Base-by-base conservation (phyloP, 2,797 vertebrate genomes). In the Helarctos malayanus region DNA sequence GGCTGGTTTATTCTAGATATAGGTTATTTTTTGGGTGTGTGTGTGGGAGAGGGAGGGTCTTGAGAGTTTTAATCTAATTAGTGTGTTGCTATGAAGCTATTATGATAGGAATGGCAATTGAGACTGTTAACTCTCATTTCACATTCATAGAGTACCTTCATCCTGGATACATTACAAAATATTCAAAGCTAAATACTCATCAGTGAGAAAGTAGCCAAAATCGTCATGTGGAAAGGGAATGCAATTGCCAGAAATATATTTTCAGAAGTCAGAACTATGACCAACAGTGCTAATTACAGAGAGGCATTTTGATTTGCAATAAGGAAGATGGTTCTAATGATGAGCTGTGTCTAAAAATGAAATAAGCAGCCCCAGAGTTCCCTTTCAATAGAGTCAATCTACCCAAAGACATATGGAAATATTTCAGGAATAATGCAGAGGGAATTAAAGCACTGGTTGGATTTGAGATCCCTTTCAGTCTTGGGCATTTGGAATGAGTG, bases 121-220 rank as follows among this genome's bases (percentile, higher is more conserved):
- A 97, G 54, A 68, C 4, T 25, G 16, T 81, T 35, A 69, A 80
- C 73, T 88, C 21, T n/a, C 63, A 59, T 87, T 75, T 96, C 27
- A 87, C 11, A 69, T 83, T 59, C 23, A 89, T 27, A 54, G 9
- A 81, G 23, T 63, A 81, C 13, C 32, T 89, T 87, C 10, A 80
- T 65, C 41, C n/a, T 59, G 45, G 63, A 61, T 15, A 69, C 1
- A 23, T 80, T 86, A 45, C 41, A 91, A 35, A 92, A 35, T 9
- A 65, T 49, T 71, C 35, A 89, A 91, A 91, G 78, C 7, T 63
- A 79, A 78, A 52, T 56, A 89, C 21, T 88, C 54, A 80, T 52
- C n/a, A 61, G 15, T 45, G 71, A 73, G 75, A 65, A 63, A 18
- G 21, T 23, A 90, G 25, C 8, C 23, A 87, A 83, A 92, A 32